Evolutionary conservation across 1,140 invertebrate genomes (phyloP).

Genomic region (Asbolus verrucosus): DNA sequence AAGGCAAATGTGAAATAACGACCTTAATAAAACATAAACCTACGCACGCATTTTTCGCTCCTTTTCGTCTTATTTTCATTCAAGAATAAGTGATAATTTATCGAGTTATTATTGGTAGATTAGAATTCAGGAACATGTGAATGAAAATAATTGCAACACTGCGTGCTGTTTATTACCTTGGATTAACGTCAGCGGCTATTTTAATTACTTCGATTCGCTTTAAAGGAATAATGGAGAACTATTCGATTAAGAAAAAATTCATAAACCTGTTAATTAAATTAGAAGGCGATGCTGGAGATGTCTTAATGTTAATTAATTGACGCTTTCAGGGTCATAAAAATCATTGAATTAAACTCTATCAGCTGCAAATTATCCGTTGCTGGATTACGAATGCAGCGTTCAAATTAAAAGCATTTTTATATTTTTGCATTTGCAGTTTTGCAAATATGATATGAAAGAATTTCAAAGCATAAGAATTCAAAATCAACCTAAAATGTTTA

Average conservation of each 20-base stretch:
- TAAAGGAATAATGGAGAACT: background rate
- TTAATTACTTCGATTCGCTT: constrained; percentile 4
- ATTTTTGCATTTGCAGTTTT: no score
- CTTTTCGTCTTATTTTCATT: constrained; percentile 11
- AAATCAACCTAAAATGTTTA: no score
- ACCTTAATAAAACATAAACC: constrained; percentile 36
- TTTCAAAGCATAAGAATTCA: no score
- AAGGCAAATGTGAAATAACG: constrained; percentile 30
- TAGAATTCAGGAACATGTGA: constrained; percentile 14
- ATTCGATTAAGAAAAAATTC: background rate
- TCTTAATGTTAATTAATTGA: no score
- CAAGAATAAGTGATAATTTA: constrained; percentile 17
- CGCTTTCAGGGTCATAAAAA: no score
- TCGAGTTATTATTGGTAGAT: constrained; percentile 11
- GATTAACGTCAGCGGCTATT: constrained; percentile 18
- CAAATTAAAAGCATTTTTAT: no score
- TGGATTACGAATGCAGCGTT: no score
- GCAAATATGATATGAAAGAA: no score
- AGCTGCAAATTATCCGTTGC: no score
- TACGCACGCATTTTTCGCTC: constrained; percentile 7
- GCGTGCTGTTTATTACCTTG: constrained; percentile 18
- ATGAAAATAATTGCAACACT: constrained; percentile 5
- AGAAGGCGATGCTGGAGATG: background rate
- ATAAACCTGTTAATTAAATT: constrained; percentile 1
- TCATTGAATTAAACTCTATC: no score